Conservation (phyloP, 2,797 vertebrate species). For the Tokudaia muenninki region DNA sequence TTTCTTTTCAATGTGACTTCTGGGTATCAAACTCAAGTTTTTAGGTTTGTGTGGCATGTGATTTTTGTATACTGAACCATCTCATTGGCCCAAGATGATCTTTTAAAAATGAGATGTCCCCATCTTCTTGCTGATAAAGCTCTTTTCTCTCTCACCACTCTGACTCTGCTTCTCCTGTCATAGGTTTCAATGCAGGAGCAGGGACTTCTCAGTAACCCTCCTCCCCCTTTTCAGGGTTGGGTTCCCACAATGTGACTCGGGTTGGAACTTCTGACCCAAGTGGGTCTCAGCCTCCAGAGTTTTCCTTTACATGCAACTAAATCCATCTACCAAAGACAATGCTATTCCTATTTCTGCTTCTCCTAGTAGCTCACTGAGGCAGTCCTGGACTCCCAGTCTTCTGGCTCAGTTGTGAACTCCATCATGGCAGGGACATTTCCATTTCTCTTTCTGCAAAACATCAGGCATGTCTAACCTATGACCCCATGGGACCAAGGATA, state of each 20-base stretch:
- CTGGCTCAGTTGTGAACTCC: neutral
- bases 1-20: neutral
- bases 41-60: neutral
- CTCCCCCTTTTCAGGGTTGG: neutral
- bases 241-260: neutral
- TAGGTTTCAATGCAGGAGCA: neutral
- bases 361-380: neutral
- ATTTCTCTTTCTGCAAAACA: conserved; percentile 18
- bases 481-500: neutral
- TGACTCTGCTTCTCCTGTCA: neutral
- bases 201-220: neutral
- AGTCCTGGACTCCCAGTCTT: conserved; percentile 13
- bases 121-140: neutral
- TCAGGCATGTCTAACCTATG: neutral
- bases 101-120: neutral
- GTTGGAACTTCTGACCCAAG: neutral
- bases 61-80: too few relatives aligned
- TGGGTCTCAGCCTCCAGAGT: neutral
- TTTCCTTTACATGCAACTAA: neutral
- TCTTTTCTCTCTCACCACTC: neutral
- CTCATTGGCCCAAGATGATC: neutral
- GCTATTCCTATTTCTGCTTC: neutral
- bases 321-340: neutral
- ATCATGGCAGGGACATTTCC: neutral
- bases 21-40: neutral